Percentiles rank a stretch among this genome's conserved stretches.
phyloP scores from a whole-genome alignment of 2,797 vertebrate genomes.

The Pangasius djambal region DNA sequence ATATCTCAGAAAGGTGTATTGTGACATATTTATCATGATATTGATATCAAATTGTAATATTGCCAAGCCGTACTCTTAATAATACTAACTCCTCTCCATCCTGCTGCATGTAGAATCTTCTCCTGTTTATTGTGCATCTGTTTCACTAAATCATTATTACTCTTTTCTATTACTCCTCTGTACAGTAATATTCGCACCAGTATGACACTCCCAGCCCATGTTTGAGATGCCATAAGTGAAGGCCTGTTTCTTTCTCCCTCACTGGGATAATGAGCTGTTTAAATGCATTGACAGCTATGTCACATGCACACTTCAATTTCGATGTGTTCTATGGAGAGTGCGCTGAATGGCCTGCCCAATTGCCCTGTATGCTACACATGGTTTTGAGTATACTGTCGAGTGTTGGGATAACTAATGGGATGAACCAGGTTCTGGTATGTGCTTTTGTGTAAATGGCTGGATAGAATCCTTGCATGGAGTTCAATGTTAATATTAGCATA shows the following conservation, averaged over 20 bases:
- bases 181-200: not conserved
- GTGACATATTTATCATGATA: not conserved
- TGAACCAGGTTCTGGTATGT: constrained; percentile 5
- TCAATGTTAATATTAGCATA: constrained; percentile 35
- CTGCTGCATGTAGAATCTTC: not conserved
- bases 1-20: not conserved
- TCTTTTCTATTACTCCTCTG: not conserved
- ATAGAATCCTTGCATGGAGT: constrained; percentile 8
- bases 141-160: not conserved
- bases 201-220: not conserved
- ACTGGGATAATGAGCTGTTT: constrained; percentile 61
- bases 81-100: not conserved
- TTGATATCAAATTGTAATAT: not conserved
- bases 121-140: not conserved
- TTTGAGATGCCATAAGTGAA: not conserved
- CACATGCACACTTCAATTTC: constrained; percentile 24
- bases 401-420: constrained; percentile 19
- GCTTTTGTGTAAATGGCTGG: constrained; percentile 7
- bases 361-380: not conserved
- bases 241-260: not conserved
- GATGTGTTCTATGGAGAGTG: not conserved
- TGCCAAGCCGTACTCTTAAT: not conserved
- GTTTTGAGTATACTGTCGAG: not conserved
- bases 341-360: not conserved
- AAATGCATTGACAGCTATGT: constrained; percentile 72